Base-by-base conservation (phyloP, 1,140 invertebrate species). In the Tigriopus japonicus region DNA sequence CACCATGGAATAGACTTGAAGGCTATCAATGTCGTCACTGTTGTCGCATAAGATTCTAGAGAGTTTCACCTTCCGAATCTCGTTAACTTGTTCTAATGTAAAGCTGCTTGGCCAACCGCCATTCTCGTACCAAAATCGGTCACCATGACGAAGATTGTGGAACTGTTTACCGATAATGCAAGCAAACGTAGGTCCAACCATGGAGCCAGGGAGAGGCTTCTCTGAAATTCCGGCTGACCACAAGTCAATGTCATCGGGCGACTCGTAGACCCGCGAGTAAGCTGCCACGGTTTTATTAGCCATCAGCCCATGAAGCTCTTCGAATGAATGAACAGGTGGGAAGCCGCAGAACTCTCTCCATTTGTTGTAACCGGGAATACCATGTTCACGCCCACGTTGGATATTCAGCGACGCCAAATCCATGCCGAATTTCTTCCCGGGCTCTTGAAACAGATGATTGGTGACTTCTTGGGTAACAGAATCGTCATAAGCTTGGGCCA, bases 401-500 rank as follows among this genome's bases (percentile, higher is more conserved):
- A 86, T 74, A 52, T 84, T 84, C 24, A 87, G 65, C 17, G 78
- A 70, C 64, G 84, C 82, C 28, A 84, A 67, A 49, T 82, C 82
- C 24, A 80, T 69, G 17, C 77, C 80, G 56, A 66, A 73, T 7
- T 66, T 65, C 56, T 69, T 67, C 28, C 68, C 64, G 14, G 65
- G 67, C 49, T 72, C 69, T 66, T 72, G 69, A 66, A 73, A 73
- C 19, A 73, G 62, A 62, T 72, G 72, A 63, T 73, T 72, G n/a
- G 72, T 72, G 10, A 73, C 65, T 67, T 71, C 63, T 28, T 53
- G 52, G 60, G 88, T 91, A 62, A 94, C 86, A 0, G 87, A 87
- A 68, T 91, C 86, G 67, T 94, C 89, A 86, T 92, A 91, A 66
- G 88, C 87, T 73, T 92, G 87, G 7, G 88, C 87, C 15, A 91